Percentiles rank a stretch among this genome's conserved stretches.
These are phyloP conservation scores for Radopholus similis DNA, from an alignment of 1,140 invertebrate genomes.

Conservation along the genomic window DNA sequence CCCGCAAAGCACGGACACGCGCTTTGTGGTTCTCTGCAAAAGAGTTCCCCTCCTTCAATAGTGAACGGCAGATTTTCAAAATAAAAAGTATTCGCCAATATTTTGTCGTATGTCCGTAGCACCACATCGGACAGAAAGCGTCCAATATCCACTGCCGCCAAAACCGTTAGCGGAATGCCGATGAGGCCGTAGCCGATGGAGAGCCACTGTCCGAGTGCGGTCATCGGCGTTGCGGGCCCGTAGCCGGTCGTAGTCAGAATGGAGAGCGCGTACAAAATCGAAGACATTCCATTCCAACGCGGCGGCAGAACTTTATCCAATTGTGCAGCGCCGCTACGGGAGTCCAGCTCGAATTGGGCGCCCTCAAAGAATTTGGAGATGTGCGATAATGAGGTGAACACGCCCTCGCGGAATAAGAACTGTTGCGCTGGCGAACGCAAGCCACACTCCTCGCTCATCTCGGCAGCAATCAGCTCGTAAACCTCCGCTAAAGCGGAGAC, in stretches of 20 bases:
- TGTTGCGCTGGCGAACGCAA: conserved; percentile 3
- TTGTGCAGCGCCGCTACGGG: conserved; percentile 16
- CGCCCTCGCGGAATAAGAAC: conserved; percentile 15
- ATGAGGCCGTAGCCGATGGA: conserved; percentile 63
- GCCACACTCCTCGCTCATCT: conserved; percentile 24
- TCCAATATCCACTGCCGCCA: conserved; percentile 61
- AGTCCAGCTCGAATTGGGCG: conserved; percentile 19
- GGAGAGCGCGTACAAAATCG: conserved; percentile 56
- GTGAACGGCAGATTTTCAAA: conserved; percentile 2
- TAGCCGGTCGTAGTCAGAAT: conserved; percentile 63
- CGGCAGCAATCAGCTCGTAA: conserved; percentile 22
- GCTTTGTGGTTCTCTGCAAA: conserved; percentile 27
- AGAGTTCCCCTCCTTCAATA: too few relatives aligned
- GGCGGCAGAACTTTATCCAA: conserved; percentile 43
- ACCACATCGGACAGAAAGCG: conserved; percentile 58
- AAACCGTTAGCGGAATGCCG: conserved; percentile 63
- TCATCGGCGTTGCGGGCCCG: conserved; percentile 62
- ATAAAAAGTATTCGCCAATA: conserved; percentile 17
- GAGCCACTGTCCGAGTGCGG: conserved; percentile 60
- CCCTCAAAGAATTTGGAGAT: conserved; percentile 50
- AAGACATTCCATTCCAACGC: conserved; percentile 48
- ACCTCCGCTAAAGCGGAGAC: conserved; percentile 1
- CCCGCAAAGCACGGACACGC: conserved; percentile 18
- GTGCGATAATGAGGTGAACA: conserved; percentile 25
- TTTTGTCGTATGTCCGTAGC: conserved; percentile 45